Base-by-base conservation (phyloP, 2,888 invertebrate species). In the Carpatolechia fugitivella region DNA sequence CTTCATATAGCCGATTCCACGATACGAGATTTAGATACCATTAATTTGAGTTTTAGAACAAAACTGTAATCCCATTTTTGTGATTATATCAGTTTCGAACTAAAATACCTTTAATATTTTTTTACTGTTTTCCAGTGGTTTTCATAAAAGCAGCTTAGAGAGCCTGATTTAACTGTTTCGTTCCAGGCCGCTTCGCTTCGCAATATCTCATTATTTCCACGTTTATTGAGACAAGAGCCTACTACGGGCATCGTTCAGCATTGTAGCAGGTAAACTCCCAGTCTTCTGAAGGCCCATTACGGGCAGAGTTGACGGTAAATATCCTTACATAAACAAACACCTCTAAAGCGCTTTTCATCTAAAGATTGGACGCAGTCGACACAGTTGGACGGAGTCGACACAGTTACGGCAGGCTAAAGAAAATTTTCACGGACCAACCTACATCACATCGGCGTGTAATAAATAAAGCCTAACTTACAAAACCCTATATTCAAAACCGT, bases 1-100 rank as follows among this genome's bases (percentile, higher is more conserved):
- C 80, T 87, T 87, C 83, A 78, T 79, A 79, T 74, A 65, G 40
- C 40, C 41, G 33, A 48, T 46, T 6, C 65, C 68, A 70, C 69
- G 68, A 74, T 71, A 74, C 65, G 62, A 68, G 64, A 53, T 57
- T 58, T 57, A 57, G 61, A 62, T 62, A 62, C 35, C n/a, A 64
- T 64, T 62, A 61, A 38, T 10, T 36, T 38, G 36, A 10, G 31
- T 18, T 48, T 18, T 30, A 8, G 4, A 18, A 41, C 20, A 44
- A 44, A 13, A 29, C n/a, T 20, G 20, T 41, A 24, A 11, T 24
- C n/a, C n/a, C n/a, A n/a, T n/a, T n/a, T n/a, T n/a, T n/a, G n/a
- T n/a, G n/a, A n/a, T n/a, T n/a, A n/a, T n/a, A n/a, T n/a, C n/a
- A n/a, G n/a, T n/a, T n/a, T n/a, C n/a, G n/a, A n/a, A n/a, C n/a